A percentile compares a stretch with the other conserved stretches of the same genome.
These are phyloP conservation scores for Carposina sasakii DNA, from an alignment of 1,140 invertebrate genomes.

Conservation along the genomic window DNA sequence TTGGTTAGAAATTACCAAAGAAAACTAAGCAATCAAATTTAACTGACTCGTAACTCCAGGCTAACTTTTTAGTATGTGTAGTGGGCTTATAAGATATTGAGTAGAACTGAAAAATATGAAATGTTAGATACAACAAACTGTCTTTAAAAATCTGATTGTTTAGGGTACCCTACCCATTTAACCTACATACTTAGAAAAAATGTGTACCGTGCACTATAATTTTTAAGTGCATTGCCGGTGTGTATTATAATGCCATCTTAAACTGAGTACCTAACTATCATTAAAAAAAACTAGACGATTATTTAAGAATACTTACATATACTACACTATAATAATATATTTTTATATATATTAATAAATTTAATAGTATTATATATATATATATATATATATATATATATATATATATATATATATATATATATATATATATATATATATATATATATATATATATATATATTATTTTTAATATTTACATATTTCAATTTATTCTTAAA, in stretches of 20 bases:
- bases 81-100: no score
- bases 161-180: background rate
- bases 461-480: no score
- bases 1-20: no score
- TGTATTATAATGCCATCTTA: conserved; percentile 41
- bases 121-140: background rate
- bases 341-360: background rate
- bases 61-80: background rate
- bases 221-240: conserved; percentile 41
- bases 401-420: background rate
- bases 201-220: conserved; percentile 48
- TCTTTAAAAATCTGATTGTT: background rate
- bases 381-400: background rate
- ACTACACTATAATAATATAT: background rate
- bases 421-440: conserved; percentile 25
- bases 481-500: no score
- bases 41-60: background rate
- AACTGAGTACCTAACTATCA: conserved; percentile 16
- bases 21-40: background rate
- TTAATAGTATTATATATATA: background rate
- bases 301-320: background rate
- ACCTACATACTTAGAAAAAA: conserved; percentile 34
- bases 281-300: background rate
- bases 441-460: conserved; percentile 46
- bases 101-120: background rate